phyloP scores from a whole-genome alignment of 2,113 vertebrate species.

The Gallinago media region DNA sequence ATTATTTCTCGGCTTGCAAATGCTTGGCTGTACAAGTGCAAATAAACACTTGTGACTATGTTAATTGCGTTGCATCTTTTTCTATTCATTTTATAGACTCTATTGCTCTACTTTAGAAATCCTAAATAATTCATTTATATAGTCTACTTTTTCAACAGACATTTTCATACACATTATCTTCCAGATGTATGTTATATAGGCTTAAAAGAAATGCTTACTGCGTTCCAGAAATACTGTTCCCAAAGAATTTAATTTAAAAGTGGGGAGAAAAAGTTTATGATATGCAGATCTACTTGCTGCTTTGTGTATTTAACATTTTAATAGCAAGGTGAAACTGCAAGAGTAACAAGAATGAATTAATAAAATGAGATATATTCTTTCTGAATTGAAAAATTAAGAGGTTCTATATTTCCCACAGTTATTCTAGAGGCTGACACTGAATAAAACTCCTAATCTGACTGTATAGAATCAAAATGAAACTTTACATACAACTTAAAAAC shows the following conservation, averaged over 20 bases:
- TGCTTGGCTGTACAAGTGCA: not conserved
- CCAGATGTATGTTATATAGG: conserved; percentile 18
- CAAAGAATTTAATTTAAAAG: conserved; percentile 1
- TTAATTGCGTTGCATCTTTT: conserved; percentile 53
- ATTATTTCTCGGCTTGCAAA: conserved; percentile 36
- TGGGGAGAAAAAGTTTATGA: not conserved
- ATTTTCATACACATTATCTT: conserved; percentile 27
- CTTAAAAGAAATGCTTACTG: not conserved
- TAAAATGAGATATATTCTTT: not conserved
- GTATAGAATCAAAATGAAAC: not conserved
- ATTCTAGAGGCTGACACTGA: not conserved
- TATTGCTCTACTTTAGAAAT: conserved; percentile 49
- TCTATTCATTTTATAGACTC: conserved; percentile 36
- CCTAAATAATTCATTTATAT: conserved; percentile 39
- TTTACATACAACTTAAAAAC: not conserved
- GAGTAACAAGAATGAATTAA: not conserved
- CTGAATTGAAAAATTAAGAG: not conserved
- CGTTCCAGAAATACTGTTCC: conserved; percentile 14
- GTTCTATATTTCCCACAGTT: not conserved
- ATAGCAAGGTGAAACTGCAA: not conserved
- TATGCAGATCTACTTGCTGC: not conserved
- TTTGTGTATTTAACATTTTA: not conserved
- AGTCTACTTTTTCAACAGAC: not conserved
- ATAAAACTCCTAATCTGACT: not conserved
- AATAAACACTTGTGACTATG: conserved; percentile 25